Percentiles rank a stretch among this genome's conserved stretches.
These are phyloP conservation scores for Tetrapedia diversipes DNA, from an alignment of 2,888 invertebrate species.

Conservation along the genomic window DNA sequence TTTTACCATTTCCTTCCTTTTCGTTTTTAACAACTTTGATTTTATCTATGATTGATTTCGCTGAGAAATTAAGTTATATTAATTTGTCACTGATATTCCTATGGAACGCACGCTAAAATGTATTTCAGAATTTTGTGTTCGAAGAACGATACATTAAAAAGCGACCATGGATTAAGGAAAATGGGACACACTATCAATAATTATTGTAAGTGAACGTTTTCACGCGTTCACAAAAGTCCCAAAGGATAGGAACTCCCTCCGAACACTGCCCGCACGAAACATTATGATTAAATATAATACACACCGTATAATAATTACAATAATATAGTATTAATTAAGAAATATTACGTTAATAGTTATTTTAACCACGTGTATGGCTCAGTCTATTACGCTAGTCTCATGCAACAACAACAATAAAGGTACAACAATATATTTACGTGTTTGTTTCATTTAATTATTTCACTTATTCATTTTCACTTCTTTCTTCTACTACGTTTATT, in stretches of 20 bases:
- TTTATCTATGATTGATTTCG: background rate
- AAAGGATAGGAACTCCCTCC: constrained; percentile 76
- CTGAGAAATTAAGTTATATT: background rate
- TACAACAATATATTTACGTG: constrained; percentile 80
- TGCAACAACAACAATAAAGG: constrained; percentile 81
- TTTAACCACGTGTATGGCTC: constrained; percentile 79
- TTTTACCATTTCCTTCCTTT: no score
- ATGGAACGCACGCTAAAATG: background rate
- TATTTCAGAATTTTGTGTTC: background rate
- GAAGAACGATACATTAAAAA: background rate
- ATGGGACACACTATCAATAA: background rate
- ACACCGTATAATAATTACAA: constrained; percentile 79
- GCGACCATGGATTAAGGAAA: background rate
- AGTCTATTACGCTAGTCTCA: constrained; percentile 81
- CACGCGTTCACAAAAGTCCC: constrained; percentile 37
- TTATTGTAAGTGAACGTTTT: background rate
- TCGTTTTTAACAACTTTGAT: no score
- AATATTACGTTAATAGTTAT: constrained; percentile 79
- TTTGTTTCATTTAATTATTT: constrained; percentile 60
- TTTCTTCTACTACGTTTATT: background rate
- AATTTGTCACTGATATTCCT: background rate
- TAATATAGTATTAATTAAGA: constrained; percentile 80
- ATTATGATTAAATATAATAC: constrained; percentile 80
- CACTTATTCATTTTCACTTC: constrained; percentile 43
- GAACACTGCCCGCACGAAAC: constrained; percentile 77